A percentile compares a stretch with the other conserved stretches of the same genome.
Evolutionary conservation across 2,797 vertebrate genomes (phyloP).

Genomic region (Alfaro cultratus): DNA sequence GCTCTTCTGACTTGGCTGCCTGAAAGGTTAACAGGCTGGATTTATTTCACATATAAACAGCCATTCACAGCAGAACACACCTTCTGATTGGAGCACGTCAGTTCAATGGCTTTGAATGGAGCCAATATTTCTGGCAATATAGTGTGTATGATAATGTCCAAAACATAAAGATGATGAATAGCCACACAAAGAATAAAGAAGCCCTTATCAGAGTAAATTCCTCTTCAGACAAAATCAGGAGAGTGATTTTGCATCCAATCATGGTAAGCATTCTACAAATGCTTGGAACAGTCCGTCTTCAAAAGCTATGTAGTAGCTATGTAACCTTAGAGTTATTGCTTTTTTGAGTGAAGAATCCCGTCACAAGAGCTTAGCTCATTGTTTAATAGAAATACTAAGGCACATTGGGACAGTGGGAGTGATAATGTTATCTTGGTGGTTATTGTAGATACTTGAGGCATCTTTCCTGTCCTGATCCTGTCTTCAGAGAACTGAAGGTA

Average conservation of each 20-base stretch:
- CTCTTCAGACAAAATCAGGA: neutral
- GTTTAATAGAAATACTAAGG: neutral
- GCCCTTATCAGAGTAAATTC: neutral
- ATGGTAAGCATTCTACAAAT: neutral
- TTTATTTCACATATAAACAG: neutral
- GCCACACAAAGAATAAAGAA: neutral
- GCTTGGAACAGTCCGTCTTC: neutral
- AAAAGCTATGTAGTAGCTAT: neutral
- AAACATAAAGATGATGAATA: neutral
- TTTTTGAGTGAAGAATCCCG: neutral
- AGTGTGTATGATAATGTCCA: neutral
- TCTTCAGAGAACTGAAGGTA: neutral
- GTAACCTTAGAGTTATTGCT: neutral
- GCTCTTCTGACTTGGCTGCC: neutral
- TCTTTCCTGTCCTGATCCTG: neutral
- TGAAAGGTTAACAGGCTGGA: neutral
- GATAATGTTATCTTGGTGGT: constrained; percentile 6
- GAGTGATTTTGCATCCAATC: neutral
- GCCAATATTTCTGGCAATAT: neutral
- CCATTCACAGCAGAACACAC: neutral
- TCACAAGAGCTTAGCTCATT: neutral
- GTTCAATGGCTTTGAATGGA: neutral
- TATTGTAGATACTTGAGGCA: neutral
- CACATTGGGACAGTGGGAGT: neutral
- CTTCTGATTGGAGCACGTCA: neutral